phyloP scores from a whole-genome alignment of 2,888 invertebrate genomes.

The Netelia virgata region DNA sequence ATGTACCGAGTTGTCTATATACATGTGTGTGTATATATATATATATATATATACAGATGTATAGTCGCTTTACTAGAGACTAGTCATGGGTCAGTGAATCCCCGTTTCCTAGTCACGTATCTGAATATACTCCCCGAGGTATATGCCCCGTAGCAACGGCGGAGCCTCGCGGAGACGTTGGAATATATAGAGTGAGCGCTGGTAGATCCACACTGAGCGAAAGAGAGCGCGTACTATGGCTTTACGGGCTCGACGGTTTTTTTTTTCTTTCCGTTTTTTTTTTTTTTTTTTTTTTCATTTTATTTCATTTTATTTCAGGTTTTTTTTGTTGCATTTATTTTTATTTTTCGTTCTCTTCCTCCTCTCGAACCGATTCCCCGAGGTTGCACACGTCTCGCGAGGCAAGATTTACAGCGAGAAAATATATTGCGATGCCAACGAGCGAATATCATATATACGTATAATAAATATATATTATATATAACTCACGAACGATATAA shows the following conservation, averaged over 20 bases:
- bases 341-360: constrained; percentile 10
- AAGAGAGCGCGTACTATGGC: constrained; percentile 13
- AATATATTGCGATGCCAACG: constrained; percentile 45
- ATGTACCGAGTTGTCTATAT: constrained; percentile 16
- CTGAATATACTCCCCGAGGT: constrained; percentile 75
- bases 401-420: constrained; percentile 61
- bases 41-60: constrained; percentile 33
- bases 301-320: constrained; percentile 2
- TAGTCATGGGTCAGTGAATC: constrained; percentile 84
- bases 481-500: constrained; percentile 20
- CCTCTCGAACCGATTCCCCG: constrained; percentile 47
- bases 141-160: constrained; percentile 57
- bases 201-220: constrained; percentile 35
- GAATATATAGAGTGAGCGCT: constrained; percentile 13
- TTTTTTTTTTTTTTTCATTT: constrained; percentile 7
- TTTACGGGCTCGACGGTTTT: constrained; percentile 44
- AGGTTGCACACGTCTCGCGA: constrained; percentile 53
- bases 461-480: neutral
- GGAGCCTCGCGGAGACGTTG: constrained; percentile 42
- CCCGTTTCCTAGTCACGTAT: constrained; percentile 83
- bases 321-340: constrained; percentile 11
- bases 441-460: neutral
- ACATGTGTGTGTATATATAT: constrained; percentile 19
- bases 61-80: constrained; percentile 66
- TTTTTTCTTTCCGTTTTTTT: neutral